Percentiles rank a stretch among this genome's conserved stretches.
phyloP scores from a whole-genome alignment of 2,797 vertebrate species.

The Lacerta bilineata region DNA sequence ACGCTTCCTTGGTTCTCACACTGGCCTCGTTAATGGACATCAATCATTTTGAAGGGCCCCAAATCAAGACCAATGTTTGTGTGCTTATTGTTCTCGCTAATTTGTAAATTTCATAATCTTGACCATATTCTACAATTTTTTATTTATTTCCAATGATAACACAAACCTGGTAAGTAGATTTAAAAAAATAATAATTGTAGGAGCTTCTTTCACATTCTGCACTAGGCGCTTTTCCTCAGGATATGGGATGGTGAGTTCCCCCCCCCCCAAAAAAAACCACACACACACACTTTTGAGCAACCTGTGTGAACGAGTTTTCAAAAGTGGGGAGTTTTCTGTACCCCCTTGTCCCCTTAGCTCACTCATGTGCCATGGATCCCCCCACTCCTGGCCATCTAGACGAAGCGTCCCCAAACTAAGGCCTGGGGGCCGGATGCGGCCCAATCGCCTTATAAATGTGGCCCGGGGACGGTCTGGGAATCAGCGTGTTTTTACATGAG shows the following conservation, averaged over 20 bases:
- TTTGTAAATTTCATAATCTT: not conserved
- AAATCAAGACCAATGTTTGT: not conserved
- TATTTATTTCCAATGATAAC: no score
- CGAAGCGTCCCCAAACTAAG: not conserved
- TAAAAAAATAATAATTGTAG: no score
- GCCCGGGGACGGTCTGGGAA: no score
- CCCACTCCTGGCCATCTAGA: not conserved
- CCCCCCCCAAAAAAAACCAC: no score
- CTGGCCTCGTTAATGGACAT: not conserved
- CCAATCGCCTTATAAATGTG: no score
- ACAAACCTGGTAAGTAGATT: no score
- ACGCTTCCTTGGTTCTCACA: not conserved
- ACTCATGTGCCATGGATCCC: not conserved
- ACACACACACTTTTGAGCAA: not conserved
- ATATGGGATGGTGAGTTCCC: not conserved
- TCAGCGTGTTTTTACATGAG: no score
- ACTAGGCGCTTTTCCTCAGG: not conserved
- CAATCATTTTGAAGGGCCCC: not conserved
- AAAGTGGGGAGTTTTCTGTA: not conserved
- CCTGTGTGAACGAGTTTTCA: not conserved
- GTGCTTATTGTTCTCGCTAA: not conserved
- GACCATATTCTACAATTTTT: not conserved
- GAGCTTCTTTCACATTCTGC: not conserved
- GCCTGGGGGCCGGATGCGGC: no score
- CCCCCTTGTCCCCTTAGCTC: not conserved